Conservation (phyloP, 1,140 invertebrate species). For the Heliothis subflexa region DNA sequence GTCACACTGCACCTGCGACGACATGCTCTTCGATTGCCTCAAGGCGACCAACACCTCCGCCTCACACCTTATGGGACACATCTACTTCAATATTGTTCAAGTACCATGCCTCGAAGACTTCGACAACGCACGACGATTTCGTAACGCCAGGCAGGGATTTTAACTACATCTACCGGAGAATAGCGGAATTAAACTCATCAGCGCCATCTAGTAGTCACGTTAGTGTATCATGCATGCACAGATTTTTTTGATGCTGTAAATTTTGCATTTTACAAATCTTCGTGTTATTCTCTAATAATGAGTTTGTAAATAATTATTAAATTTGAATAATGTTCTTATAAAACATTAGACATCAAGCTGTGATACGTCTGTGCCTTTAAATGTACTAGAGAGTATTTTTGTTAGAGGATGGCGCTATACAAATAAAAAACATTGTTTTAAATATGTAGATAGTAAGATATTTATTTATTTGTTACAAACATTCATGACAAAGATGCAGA, state of each 20-base stretch:
- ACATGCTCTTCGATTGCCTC: slow-evolving; percentile 93
- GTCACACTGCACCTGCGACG: slow-evolving; percentile 95
- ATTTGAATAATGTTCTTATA: slow-evolving; percentile 59
- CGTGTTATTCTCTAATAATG: slow-evolving; percentile 36
- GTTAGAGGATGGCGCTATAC: slow-evolving; percentile 74
- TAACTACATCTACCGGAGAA: slow-evolving; percentile 70
- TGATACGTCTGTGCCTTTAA: slow-evolving; percentile 85
- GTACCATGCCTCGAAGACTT: slow-evolving; percentile 91
- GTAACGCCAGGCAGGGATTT: slow-evolving; percentile 83
- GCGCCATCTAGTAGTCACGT: slow-evolving; percentile 74
- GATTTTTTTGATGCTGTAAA: slow-evolving; percentile 62
- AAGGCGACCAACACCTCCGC: slow-evolving; percentile 90
- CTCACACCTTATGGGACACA: slow-evolving; percentile 92
- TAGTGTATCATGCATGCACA: slow-evolving; percentile 62
- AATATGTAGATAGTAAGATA: slow-evolving; percentile 57
- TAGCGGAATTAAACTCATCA: slow-evolving; percentile 62
- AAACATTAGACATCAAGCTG: slow-evolving; percentile 69
- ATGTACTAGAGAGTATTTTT: slow-evolving; percentile 66
- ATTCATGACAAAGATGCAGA: slow-evolving; percentile 53
- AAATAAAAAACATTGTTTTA: slow-evolving; percentile 62
- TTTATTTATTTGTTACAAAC: slow-evolving; percentile 69
- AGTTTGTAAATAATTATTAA: slow-evolving; percentile 69
- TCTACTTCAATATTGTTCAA: slow-evolving; percentile 95
- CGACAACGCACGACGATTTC: slow-evolving; percentile 75
- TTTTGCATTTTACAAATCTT: slow-evolving; percentile 58